Percentiles rank a stretch among this genome's conserved stretches.
These are phyloP conservation scores for Agapornis roseicollis DNA, from an alignment of 2,113 vertebrate species.

Conservation along the genomic window DNA sequence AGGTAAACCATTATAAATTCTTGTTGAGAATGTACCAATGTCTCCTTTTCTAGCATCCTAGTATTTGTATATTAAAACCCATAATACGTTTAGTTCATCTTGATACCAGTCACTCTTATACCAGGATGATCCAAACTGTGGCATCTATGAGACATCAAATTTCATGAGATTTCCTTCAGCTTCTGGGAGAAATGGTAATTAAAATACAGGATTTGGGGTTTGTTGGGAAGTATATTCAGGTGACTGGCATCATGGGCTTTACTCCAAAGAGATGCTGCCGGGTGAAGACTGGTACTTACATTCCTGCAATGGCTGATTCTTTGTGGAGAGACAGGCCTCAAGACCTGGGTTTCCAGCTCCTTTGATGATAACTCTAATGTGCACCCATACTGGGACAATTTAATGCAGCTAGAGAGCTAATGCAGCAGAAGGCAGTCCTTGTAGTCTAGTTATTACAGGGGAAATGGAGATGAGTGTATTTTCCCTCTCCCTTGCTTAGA, in stretches of 20 bases:
- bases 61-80: background rate
- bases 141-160: background rate
- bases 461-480: background rate
- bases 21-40: background rate
- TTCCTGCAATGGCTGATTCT: background rate
- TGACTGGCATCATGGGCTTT: background rate
- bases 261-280: background rate
- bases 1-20: background rate
- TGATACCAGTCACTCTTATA: background rate
- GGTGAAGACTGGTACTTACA: background rate
- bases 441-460: no score
- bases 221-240: background rate
- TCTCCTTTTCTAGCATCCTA: background rate
- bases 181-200: background rate
- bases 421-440: background rate
- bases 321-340: background rate
- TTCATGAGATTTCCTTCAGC: background rate
- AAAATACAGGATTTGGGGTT: background rate
- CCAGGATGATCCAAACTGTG: background rate
- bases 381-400: fast-evolving
- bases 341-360: background rate
- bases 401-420: background rate
- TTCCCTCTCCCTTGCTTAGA: background rate
- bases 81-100: background rate
- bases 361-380: background rate